These are phyloP conservation scores for Telmatherina bonti DNA, from an alignment of 2,797 vertebrate species.

Conservation along the genomic window DNA sequence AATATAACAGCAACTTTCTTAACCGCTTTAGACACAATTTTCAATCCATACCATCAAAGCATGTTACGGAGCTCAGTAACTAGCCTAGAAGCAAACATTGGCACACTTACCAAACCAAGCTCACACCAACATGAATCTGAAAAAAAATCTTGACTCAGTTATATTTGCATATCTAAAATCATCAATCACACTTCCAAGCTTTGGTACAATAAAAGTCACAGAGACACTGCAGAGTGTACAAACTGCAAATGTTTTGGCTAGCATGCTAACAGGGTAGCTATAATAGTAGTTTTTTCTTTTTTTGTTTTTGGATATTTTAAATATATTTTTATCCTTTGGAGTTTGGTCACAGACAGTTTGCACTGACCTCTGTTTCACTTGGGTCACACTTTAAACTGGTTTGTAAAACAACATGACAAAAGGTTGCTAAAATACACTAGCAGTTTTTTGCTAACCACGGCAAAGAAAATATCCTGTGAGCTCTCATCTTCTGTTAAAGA, in stretches of 20 bases:
- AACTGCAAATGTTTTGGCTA: not conserved
- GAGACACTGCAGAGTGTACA: not conserved
- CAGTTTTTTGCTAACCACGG: not conserved
- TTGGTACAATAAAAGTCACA: no score
- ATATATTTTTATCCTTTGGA: not conserved
- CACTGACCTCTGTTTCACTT: not conserved
- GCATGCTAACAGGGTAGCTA: not conserved
- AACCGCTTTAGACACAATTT: not conserved
- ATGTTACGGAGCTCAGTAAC: no score
- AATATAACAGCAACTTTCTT: not conserved
- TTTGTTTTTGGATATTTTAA: not conserved
- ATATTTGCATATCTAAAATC: no score
- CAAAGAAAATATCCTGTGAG: not conserved
- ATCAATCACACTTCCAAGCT: no score
- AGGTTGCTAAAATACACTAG: not conserved
- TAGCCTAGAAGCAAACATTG: no score
- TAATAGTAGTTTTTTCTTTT: not conserved
- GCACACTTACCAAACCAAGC: no score
- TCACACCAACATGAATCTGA: no score
- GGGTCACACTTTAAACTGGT: not conserved
- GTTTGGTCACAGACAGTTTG: not conserved
- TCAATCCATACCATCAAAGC: no score
- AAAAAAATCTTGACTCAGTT: no score
- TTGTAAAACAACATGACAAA: not conserved
- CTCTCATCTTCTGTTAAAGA: not conserved